Percentiles rank a stretch among this genome's conserved stretches.
Conservation (phyloP, 1,140 invertebrate genomes). For the Tigriopus japonicus region DNA sequence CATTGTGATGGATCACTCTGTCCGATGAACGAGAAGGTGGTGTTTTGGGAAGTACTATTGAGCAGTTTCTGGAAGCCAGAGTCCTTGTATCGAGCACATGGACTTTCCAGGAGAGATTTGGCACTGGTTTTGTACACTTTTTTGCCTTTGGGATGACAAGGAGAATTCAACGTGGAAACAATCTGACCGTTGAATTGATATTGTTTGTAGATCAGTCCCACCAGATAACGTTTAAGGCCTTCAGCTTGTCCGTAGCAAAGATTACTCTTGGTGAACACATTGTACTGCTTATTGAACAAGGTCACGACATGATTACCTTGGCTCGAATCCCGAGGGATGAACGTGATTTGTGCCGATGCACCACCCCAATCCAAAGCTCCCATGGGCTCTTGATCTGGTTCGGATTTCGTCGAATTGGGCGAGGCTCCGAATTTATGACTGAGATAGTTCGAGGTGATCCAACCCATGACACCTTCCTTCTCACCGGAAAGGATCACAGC, state of each 20-base stretch:
- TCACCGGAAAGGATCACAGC: background rate
- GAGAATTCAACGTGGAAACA: too few species aligned
- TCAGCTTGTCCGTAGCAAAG: background rate
- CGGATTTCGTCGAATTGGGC: background rate
- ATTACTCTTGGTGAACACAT: background rate
- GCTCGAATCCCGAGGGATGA: background rate
- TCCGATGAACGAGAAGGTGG: too few species aligned
- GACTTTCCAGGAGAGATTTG: too few species aligned
- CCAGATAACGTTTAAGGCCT: background rate
- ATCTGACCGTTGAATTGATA: background rate
- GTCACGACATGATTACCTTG: background rate
- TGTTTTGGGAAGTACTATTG: too few species aligned
- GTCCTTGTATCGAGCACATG: too few species aligned
- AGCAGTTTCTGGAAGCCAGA: too few species aligned
- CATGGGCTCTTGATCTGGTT: background rate
- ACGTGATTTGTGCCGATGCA: background rate
- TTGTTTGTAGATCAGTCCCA: background rate
- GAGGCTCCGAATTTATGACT: background rate
- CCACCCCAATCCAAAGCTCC: constrained; percentile 1
- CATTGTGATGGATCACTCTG: too few species aligned
- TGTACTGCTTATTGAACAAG: background rate
- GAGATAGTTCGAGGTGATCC: background rate
- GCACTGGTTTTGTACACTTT: too few species aligned
- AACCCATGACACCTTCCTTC: background rate
- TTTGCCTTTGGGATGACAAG: too few species aligned